Conservation (phyloP, 2,888 invertebrate species). For the Rhabditoides inermis region DNA sequence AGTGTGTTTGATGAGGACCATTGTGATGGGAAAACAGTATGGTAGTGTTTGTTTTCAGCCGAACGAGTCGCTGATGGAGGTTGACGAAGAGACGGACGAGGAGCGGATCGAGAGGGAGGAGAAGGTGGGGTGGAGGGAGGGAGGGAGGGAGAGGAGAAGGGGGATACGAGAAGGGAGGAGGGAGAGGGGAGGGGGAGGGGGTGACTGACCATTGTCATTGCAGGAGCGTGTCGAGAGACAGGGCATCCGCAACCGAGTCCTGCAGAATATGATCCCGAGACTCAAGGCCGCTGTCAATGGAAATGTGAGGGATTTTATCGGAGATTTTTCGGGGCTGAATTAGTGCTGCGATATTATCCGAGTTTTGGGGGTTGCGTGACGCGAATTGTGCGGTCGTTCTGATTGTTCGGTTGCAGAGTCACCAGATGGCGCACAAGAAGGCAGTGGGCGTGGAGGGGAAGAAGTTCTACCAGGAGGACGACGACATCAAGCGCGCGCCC, state of each 20-base stretch:
- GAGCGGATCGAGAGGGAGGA: too few relatives aligned
- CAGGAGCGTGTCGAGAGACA: not conserved
- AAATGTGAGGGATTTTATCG: too few relatives aligned
- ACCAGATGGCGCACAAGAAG: slow-evolving; percentile 1
- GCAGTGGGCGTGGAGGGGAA: slow-evolving; percentile 1
- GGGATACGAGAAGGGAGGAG: not conserved
- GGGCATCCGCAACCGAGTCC: slow-evolving; percentile 67
- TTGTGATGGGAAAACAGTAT: too few relatives aligned
- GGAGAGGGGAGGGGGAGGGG: slow-evolving; percentile 1
- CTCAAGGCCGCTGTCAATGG: slow-evolving; percentile 65
- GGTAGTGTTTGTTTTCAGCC: too few relatives aligned
- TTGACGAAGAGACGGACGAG: too few relatives aligned
- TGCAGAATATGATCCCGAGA: slow-evolving; percentile 69
- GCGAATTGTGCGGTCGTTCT: too few relatives aligned
- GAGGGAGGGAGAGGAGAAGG: slow-evolving; percentile 6
- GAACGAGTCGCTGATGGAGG: too few relatives aligned
- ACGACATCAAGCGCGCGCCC: slow-evolving; percentile 80
- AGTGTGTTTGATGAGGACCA: too few relatives aligned
- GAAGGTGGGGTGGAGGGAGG: too few relatives aligned
- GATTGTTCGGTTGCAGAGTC: not conserved
- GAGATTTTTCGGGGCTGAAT: too few relatives aligned
- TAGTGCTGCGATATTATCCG: too few relatives aligned
- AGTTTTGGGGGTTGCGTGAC: too few relatives aligned
- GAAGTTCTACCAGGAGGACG: slow-evolving; percentile 56
- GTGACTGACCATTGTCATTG: slow-evolving; percentile 8